These are phyloP conservation scores for Melanotaenia boesemani DNA, from an alignment of 2,797 vertebrate species.

Conservation along the genomic window DNA sequence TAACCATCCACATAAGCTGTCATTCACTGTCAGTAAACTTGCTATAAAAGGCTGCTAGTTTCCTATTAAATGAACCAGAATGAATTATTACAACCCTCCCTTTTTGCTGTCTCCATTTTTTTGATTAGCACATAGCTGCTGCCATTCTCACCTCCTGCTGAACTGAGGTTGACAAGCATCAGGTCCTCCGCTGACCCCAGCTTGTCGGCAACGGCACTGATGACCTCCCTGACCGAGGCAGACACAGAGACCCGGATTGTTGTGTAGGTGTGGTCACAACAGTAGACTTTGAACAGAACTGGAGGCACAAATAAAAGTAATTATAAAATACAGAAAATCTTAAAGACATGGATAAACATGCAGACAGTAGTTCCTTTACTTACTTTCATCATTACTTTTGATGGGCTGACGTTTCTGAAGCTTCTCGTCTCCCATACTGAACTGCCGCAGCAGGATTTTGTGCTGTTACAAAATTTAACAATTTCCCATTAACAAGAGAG, in stretches of 20 bases:
- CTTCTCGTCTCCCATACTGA: constrained; percentile 92
- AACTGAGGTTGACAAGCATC: constrained; percentile 93
- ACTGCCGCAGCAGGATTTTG: constrained; percentile 95
- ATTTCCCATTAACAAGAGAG: neutral
- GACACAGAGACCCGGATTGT: constrained; percentile 93
- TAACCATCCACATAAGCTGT: constrained; percentile 4
- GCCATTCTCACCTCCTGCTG: constrained; percentile 91
- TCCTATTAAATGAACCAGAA: constrained; percentile 37
- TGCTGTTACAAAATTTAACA: constrained; percentile 82
- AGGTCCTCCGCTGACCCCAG: constrained; percentile 94
- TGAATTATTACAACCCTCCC: constrained; percentile 27
- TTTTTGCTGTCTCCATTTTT: constrained; percentile 6
- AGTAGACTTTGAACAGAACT: constrained; percentile 99
- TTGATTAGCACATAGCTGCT: constrained; percentile 58
- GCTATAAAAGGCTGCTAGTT: constrained; percentile 24
- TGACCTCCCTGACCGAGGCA: constrained; percentile 93
- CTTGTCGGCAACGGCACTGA: constrained; percentile 92
- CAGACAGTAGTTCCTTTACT: constrained; percentile 55
- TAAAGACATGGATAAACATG: neutral
- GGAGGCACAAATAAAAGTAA: constrained; percentile 42
- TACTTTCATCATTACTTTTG: constrained; percentile 92
- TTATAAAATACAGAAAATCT: neutral
- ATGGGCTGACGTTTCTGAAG: constrained; percentile 93
- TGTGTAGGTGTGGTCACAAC: constrained; percentile 96
- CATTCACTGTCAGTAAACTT: constrained; percentile 16